Evolutionary conservation across 2,888 invertebrate genomes (phyloP), one percentile per base, ranked within the genome.

Genomic region (Odontocerum albicorne): DNA sequence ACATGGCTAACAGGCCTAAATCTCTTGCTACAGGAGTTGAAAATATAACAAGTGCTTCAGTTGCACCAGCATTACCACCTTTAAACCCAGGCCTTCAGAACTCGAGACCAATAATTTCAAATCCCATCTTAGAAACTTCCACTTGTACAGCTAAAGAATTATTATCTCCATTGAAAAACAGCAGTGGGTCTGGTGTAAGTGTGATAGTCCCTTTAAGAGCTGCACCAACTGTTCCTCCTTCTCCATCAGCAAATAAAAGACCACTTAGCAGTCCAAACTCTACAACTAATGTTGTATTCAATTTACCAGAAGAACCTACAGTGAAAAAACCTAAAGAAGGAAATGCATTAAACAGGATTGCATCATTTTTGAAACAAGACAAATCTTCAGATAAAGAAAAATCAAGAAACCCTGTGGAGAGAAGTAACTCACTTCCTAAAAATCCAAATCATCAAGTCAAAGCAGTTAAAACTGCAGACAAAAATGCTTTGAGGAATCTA

Each of bases 41-140:
- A n/a, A 77, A 73, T 62, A 63, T 67, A 1, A 80, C 79, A 72
- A 51, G 49, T 64, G 19, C 66, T 60, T 56, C 70, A 57, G 6
- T 68, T 61, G 62, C 80, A 16, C 75, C 85, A 0, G 80, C 81
- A 0, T 72, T 86, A 59, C 86, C 88, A 0, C 84, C 88, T 0
- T 73, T 80, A 13, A 85, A 85, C 69, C 80, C 81, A 0, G 82
- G 82, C 3, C 77, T 81, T 35, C 49, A 45, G 6, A 77, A 75
- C 27, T 80, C 84, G 0, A 79, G 90, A 62, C 91, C 90, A 0
- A 81, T 90, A 7, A 92, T 92, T 62, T 90, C 91, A 4, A 86
- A 86, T 59, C 92, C 92, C 0, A 88, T 90, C 44, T 71, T 92
- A 46, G 89, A 91, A 68, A 84, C 87, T 2, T 92, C 92, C 0